phyloP scores from a whole-genome alignment of 2,797 vertebrate species.

The Sarcoramphus papa region DNA sequence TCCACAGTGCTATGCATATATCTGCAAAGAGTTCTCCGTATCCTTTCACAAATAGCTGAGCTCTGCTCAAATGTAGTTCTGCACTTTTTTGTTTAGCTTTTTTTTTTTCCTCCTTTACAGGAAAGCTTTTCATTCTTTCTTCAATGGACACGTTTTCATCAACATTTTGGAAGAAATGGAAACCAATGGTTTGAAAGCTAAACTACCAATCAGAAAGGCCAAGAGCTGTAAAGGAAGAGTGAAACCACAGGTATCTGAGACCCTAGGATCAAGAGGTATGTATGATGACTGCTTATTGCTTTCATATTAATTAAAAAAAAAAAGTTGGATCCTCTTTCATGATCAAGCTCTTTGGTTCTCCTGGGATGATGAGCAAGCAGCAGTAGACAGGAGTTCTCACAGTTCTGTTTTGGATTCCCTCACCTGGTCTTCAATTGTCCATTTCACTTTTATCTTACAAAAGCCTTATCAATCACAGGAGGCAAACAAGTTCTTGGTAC shows the following conservation, averaged over 20 bases:
- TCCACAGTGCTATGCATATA: background rate
- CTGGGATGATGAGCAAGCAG: background rate
- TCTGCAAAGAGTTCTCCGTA: background rate
- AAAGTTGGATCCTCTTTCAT: background rate
- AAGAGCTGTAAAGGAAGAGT: background rate
- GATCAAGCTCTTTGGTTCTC: background rate
- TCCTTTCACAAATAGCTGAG: background rate
- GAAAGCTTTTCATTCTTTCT: background rate
- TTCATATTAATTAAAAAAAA: background rate
- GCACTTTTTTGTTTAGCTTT: background rate
- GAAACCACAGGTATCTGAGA: background rate
- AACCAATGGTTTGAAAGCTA: background rate
- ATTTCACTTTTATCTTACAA: background rate
- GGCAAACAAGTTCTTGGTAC: background rate
- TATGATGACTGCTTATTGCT: background rate
- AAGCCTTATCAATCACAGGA: background rate
- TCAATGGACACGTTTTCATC: background rate
- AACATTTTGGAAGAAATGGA: background rate
- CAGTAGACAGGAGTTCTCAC: background rate
- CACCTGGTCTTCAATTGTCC: background rate
- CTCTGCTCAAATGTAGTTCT: background rate
- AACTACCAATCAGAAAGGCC: background rate
- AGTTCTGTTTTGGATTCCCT: background rate
- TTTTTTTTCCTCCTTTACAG: background rate
- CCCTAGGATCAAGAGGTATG: background rate